Evolutionary conservation across 37 sponge, comb jelly and placozoan genomes (phyloP).

Genomic region (Eunapius fragilis): DNA sequence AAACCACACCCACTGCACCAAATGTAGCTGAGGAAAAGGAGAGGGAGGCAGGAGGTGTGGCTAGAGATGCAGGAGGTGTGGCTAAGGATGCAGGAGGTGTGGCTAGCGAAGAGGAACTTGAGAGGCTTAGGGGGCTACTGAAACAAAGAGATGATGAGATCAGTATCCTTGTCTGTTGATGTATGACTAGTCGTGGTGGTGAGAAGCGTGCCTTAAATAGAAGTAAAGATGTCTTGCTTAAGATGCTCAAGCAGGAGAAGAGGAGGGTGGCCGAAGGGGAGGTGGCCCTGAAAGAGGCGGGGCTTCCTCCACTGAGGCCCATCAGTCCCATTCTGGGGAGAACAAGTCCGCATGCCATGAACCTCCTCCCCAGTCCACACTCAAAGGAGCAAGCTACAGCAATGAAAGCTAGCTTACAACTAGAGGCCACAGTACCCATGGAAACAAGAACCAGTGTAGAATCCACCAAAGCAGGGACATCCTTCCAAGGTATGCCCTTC

Average conservation of each 20-base stretch:
- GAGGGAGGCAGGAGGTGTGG: not conserved
- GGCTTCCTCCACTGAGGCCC: constrained; percentile 11
- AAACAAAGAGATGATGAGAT: constrained; percentile 96
- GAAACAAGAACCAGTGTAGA: not conserved
- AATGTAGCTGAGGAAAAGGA: not conserved
- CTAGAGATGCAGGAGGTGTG: not conserved
- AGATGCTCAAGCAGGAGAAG: constrained; percentile 90
- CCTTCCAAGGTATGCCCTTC: too few species aligned
- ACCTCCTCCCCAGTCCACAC: not conserved
- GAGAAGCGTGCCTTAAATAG: too few species aligned
- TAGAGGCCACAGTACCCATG: not conserved
- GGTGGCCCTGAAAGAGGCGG: constrained; percentile 44
- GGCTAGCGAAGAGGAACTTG: constrained; percentile 44
- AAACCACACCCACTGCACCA: constrained; percentile 1
- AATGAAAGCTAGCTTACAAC: not conserved
- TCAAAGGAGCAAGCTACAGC: not conserved
- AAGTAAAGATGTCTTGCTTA: constrained; percentile 68
- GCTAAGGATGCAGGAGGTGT: not conserved
- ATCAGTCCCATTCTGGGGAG: constrained; percentile 25
- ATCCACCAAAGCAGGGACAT: not conserved
- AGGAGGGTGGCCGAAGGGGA: constrained; percentile 74
- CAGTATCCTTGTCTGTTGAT: constrained; percentile 45
- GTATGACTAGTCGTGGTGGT: too few species aligned
- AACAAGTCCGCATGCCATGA: constrained; percentile 24
- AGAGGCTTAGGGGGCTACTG: constrained; percentile 72